These are phyloP conservation scores for Ganaspis sp. DNA, from an alignment of 1,140 invertebrate species.

Conservation along the genomic window DNA sequence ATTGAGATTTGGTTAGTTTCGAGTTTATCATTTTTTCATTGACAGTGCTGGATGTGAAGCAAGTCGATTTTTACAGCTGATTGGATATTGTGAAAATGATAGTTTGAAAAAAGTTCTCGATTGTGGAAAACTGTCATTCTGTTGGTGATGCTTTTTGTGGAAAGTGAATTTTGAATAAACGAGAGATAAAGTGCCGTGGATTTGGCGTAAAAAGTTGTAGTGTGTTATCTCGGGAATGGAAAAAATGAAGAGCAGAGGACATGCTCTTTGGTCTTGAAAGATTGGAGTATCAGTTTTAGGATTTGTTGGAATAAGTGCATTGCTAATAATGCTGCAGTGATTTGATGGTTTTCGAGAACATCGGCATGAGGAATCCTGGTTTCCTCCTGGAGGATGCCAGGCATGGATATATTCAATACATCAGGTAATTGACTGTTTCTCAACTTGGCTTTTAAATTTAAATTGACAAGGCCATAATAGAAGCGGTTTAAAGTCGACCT, in stretches of 20 bases:
- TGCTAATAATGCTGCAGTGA: background rate
- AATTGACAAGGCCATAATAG: background rate
- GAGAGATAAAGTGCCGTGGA: too few relatives aligned
- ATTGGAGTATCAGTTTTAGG: background rate
- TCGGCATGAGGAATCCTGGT: conserved; percentile 74
- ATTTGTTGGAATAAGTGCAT: background rate
- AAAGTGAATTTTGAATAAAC: background rate
- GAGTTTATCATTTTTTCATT: too few relatives aligned
- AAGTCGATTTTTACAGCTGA: too few relatives aligned
- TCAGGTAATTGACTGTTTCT: conserved; percentile 61
- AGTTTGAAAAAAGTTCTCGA: too few relatives aligned
- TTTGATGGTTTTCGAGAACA: conserved; percentile 74
- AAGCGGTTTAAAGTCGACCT: background rate
- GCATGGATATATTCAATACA: conserved; percentile 74
- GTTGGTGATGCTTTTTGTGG: too few relatives aligned
- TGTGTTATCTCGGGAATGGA: background rate
- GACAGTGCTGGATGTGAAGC: background rate
- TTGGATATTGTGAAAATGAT: too few relatives aligned
- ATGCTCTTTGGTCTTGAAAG: background rate
- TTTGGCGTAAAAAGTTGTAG: too few relatives aligned
- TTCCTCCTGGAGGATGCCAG: conserved; percentile 74
- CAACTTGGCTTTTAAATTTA: background rate
- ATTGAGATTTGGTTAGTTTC: too few relatives aligned
- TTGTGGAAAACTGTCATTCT: too few relatives aligned
- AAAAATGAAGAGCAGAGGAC: too few relatives aligned